Conservation (phyloP, 2,888 invertebrate species). For the Hartigia nigra region DNA sequence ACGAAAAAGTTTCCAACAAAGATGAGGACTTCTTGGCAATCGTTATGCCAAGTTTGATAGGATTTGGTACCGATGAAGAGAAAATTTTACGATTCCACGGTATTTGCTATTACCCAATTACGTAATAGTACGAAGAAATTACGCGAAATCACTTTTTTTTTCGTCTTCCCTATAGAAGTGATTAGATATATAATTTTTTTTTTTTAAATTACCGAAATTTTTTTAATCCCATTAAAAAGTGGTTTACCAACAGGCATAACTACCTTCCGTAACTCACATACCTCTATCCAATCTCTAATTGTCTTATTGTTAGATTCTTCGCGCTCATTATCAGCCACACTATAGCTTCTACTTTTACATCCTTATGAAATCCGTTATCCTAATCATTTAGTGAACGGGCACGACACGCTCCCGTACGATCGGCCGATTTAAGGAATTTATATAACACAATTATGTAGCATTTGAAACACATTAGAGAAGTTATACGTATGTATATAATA, state of each 20-base stretch:
- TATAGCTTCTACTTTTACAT: neutral
- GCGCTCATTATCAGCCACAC: constrained; percentile 16
- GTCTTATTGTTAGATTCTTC: constrained; percentile 9
- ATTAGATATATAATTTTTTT: neutral
- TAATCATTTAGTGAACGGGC: neutral
- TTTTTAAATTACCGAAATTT: neutral
- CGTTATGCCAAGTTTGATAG: neutral
- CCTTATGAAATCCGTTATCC: neutral
- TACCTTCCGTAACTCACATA: neutral
- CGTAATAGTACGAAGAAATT: no score
- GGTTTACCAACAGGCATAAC: neutral
- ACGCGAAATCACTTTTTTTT: neutral
- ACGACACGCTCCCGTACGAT: constrained; percentile 36
- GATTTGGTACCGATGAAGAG: neutral
- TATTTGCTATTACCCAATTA: no score
- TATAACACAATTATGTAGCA: constrained; percentile 31
- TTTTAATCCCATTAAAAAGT: neutral
- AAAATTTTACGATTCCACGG: neutral
- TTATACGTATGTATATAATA: constrained; percentile 1
- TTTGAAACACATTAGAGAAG: neutral
- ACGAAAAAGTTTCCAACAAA: constrained; percentile 38
- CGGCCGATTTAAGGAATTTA: constrained; percentile 39
- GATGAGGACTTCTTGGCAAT: neutral
- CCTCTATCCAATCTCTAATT: constrained; percentile 13
- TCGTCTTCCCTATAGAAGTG: neutral